Evolutionary conservation across 2,888 invertebrate species (phyloP).

Genomic region (Xestia ashworthii): DNA sequence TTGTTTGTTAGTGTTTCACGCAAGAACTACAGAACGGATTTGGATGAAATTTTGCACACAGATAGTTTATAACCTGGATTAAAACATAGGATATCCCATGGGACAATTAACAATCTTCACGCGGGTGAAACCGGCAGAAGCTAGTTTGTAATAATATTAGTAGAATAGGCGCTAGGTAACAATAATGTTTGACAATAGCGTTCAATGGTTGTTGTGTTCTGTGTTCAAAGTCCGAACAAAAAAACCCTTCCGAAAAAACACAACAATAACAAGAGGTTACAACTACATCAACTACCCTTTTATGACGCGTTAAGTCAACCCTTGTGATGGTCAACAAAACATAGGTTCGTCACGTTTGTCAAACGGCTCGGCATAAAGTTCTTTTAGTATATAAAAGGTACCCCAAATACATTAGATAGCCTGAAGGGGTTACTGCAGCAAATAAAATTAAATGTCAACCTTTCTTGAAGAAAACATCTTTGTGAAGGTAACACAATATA

Average conservation of each 20-base stretch:
- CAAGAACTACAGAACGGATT: too few relatives aligned
- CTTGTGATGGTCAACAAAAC: conserved; percentile 15
- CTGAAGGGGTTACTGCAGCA: neutral
- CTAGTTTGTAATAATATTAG: too few relatives aligned
- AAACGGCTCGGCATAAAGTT: conserved; percentile 4
- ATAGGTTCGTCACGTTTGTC: conserved; percentile 13
- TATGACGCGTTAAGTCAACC: conserved; percentile 15
- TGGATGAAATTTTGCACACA: too few relatives aligned
- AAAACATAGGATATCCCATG: too few relatives aligned
- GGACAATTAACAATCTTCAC: too few relatives aligned
- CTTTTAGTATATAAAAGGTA: conserved; percentile 22
- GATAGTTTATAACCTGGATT: too few relatives aligned
- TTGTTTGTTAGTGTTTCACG: too few relatives aligned
- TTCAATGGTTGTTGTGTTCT: neutral
- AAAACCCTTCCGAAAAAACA: neutral
- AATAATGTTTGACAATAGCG: neutral
- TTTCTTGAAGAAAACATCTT: neutral
- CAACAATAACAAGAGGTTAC: neutral
- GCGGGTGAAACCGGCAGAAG: too few relatives aligned
- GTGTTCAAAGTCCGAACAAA: neutral
- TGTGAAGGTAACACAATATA: neutral
- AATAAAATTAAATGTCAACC: conserved; percentile 10
- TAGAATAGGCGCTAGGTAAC: neutral
- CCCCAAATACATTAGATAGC: conserved; percentile 11
- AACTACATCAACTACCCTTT: conserved; percentile 12